These are phyloP conservation scores for Melikaiella ostensackeni DNA, from an alignment of 2,888 invertebrate genomes.

Conservation along the genomic window DNA sequence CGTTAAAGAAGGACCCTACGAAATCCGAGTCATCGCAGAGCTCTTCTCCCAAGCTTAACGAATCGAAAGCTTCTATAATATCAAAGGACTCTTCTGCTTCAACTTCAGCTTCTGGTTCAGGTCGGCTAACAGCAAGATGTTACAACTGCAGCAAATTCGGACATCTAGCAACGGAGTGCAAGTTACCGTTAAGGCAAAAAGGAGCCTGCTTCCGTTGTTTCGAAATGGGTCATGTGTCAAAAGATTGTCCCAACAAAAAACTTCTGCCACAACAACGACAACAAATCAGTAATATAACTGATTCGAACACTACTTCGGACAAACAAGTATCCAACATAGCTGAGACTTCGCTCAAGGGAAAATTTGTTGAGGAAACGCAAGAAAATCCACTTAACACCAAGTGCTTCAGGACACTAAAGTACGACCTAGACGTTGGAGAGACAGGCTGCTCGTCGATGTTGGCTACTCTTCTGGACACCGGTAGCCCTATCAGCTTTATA, in stretches of 20 bases:
- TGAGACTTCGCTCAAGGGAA: neutral
- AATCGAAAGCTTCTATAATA: too few species aligned
- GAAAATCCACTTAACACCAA: neutral
- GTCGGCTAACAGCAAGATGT: constrained; percentile 21
- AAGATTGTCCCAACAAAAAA: too few species aligned
- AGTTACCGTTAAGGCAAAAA: too few species aligned
- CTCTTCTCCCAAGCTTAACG: too few species aligned
- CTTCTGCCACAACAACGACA: too few species aligned
- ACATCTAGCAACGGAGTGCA: constrained; percentile 13
- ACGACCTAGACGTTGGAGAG: neutral
- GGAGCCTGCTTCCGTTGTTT: too few species aligned
- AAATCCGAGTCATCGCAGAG: too few species aligned
- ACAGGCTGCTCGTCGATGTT: neutral
- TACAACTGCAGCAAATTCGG: constrained; percentile 41
- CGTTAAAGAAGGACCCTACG: too few species aligned
- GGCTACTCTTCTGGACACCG: neutral
- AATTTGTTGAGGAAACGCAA: neutral
- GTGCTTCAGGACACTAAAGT: too few species aligned
- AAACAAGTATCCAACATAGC: neutral
- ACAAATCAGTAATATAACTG: neutral
- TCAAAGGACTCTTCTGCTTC: neutral
- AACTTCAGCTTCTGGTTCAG: neutral
- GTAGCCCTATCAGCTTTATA: neutral
- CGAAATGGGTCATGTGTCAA: too few species aligned
- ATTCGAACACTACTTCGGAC: neutral